phyloP scores from a whole-genome alignment of 2,113 vertebrate species.

The Carettochelys insculpta region DNA sequence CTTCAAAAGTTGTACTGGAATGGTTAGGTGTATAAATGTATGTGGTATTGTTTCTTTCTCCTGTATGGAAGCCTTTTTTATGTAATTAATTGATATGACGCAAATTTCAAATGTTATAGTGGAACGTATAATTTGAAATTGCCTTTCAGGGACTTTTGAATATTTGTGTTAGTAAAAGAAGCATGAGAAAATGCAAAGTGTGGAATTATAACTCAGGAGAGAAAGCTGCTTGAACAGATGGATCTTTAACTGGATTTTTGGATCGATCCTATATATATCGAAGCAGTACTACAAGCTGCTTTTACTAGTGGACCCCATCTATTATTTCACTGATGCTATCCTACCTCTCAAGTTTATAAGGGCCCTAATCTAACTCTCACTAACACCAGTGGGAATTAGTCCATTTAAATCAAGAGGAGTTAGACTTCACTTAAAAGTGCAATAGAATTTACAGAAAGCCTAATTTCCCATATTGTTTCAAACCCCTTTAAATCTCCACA shows the following conservation, averaged over 20 bases:
- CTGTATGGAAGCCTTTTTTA: not conserved
- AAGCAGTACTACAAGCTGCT: not conserved
- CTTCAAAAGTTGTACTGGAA: not conserved
- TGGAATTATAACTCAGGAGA: not conserved
- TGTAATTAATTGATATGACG: not conserved
- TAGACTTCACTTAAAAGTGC: not conserved
- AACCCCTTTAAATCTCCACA: conserved; percentile 34
- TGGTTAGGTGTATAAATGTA: not conserved
- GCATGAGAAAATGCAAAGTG: not conserved
- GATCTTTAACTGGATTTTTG: no score
- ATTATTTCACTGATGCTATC: conserved; percentile 26
- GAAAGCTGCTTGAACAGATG: not conserved
- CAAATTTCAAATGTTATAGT: not conserved
- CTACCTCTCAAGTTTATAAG: not conserved
- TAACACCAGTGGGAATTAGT: conserved; percentile 40
- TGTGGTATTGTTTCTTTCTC: not conserved
- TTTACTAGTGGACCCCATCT: conserved; percentile 13
- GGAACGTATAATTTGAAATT: not conserved
- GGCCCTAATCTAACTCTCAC: conserved; percentile 30
- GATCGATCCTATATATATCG: not conserved
- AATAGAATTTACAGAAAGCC: conserved; percentile 40
- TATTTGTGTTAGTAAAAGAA: not conserved
- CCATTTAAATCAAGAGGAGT: conserved; percentile 37
- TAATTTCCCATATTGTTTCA: conserved; percentile 43
- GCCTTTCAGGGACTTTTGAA: not conserved